Evolutionary conservation across 2,888 invertebrate genomes (phyloP).

Genomic region (Chymomyza caudatula): DNA sequence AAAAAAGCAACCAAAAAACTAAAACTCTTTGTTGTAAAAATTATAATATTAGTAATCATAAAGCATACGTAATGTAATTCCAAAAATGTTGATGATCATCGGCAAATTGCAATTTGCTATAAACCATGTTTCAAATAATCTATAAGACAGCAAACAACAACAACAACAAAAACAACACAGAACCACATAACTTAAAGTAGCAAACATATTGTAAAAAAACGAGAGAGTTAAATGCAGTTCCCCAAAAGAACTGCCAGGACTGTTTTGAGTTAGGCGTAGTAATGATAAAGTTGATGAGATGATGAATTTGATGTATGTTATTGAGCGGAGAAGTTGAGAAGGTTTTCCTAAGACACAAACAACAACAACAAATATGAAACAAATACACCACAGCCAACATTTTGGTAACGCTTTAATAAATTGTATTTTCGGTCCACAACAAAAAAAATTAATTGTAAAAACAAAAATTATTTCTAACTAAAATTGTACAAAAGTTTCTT

Average conservation of each 20-base stretch:
- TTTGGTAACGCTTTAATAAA: slow-evolving; percentile 54
- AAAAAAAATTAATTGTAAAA: slow-evolving; percentile 46
- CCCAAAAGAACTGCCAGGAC: slow-evolving; percentile 32
- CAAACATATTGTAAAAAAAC: slow-evolving; percentile 23
- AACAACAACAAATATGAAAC: slow-evolving; percentile 22
- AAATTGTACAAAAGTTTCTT: slow-evolving; percentile 31
- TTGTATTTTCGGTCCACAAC: slow-evolving; percentile 55
- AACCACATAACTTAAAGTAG: slow-evolving; percentile 6
- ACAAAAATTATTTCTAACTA: slow-evolving; percentile 18
- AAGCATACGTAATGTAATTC: slow-evolving; percentile 44
- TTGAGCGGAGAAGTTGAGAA: slow-evolving; percentile 50
- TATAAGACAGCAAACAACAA: slow-evolving; percentile 15
- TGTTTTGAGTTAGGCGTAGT: slow-evolving; percentile 57
- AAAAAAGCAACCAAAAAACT: slow-evolving; percentile 51
- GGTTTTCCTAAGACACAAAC: slow-evolving; percentile 39
- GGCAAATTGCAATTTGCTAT: slow-evolving; percentile 48
- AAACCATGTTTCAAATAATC: slow-evolving; percentile 5
- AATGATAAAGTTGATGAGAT: slow-evolving; percentile 12
- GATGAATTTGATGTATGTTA: not conserved
- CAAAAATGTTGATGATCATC: slow-evolving; percentile 62
- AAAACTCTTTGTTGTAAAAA: slow-evolving; percentile 55
- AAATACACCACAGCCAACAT: slow-evolving; percentile 31
- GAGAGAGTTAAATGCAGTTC: slow-evolving; percentile 35
- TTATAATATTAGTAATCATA: slow-evolving; percentile 22
- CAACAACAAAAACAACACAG: slow-evolving; percentile 15